Evolutionary conservation across 2,113 vertebrate species (phyloP).

Genomic region (Tringa solitaria): DNA sequence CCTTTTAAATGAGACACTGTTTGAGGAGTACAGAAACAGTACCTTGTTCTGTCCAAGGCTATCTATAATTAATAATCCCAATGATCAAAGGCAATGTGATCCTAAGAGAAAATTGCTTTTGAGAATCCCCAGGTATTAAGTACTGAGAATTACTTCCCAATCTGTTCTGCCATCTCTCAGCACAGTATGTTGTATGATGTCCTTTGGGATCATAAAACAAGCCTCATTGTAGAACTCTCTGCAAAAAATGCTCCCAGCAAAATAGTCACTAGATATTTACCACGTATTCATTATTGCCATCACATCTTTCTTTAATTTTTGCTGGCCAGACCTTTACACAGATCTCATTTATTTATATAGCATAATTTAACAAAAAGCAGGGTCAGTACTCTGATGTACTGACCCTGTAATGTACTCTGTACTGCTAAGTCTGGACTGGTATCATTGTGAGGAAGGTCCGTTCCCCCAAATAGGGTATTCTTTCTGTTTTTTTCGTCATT

Average conservation of each 20-base stretch:
- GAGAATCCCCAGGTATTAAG: slow-evolving; percentile 21
- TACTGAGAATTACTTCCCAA: neutral
- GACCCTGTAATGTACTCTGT: neutral
- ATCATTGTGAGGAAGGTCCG: neutral
- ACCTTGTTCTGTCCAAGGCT: slow-evolving; percentile 15
- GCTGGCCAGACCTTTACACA: neutral
- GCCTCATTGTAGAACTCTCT: neutral
- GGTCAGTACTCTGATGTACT: neutral
- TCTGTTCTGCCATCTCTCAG: neutral
- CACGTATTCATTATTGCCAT: neutral
- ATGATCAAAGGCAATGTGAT: slow-evolving; percentile 33
- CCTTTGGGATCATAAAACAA: slow-evolving; percentile 14
- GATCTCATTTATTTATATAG: neutral
- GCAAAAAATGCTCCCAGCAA: neutral
- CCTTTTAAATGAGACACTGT: neutral
- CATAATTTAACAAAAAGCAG: neutral
- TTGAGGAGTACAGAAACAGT: neutral
- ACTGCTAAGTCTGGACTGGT: neutral
- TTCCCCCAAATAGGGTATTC: neutral
- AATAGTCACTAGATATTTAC: neutral
- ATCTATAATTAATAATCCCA: slow-evolving; percentile 37
- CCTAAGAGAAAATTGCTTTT: slow-evolving; percentile 25
- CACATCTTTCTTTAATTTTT: neutral
- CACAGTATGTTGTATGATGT: neutral
- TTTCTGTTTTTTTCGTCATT: neutral